Evolutionary conservation across 2,888 invertebrate species (phyloP).

Genomic region (Mythimna vitellina): DNA sequence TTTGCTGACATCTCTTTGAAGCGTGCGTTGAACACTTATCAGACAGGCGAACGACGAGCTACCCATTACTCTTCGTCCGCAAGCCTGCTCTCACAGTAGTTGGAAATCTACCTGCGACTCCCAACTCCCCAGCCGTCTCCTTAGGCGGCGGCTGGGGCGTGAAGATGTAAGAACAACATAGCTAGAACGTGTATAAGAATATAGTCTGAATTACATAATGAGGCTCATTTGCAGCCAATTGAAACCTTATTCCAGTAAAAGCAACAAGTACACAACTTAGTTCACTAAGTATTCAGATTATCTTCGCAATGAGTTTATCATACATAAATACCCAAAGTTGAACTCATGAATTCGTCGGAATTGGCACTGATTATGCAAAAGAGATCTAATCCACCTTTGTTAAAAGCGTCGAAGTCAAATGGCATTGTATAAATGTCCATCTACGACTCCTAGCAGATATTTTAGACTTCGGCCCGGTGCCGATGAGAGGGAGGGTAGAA

Average conservation of each 20-base stretch:
- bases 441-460: slow-evolving; percentile 68
- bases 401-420: slow-evolving; percentile 77
- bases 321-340: slow-evolving; percentile 59
- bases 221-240: slow-evolving; percentile 21
- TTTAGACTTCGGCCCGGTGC: slow-evolving; percentile 78
- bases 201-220: slow-evolving; percentile 3
- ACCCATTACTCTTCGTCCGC: too few relatives aligned
- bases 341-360: slow-evolving; percentile 68
- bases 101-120: too few relatives aligned
- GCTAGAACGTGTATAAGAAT: not conserved
- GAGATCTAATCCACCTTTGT: slow-evolving; percentile 79
- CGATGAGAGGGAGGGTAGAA: slow-evolving; percentile 75
- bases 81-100: too few relatives aligned
- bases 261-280: slow-evolving; percentile 54
- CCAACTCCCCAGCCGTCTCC: too few relatives aligned
- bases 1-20: too few relatives aligned
- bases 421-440: slow-evolving; percentile 75
- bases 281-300: slow-evolving; percentile 50
- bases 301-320: slow-evolving; percentile 45
- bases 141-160: too few relatives aligned
- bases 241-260: slow-evolving; percentile 21
- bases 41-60: too few relatives aligned
- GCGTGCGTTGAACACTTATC: not conserved
- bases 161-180: too few relatives aligned
- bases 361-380: slow-evolving; percentile 82